Conservation (phyloP, 2,797 vertebrate genomes). For the Manis pentadactyla region DNA sequence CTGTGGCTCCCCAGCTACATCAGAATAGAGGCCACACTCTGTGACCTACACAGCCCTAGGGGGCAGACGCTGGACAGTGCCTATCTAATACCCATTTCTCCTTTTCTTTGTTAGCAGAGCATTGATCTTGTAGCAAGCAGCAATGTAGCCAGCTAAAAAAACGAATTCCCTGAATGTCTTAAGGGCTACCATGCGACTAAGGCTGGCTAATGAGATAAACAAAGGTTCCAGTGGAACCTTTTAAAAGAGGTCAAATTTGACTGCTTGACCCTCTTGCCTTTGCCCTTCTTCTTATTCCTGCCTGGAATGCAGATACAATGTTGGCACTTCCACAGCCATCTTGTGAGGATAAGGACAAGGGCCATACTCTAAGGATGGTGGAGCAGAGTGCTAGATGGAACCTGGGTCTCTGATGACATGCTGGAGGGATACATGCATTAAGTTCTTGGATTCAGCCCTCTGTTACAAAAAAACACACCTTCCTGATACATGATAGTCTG, state of each 20-base stretch:
- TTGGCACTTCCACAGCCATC: not conserved
- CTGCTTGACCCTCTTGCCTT: not conserved
- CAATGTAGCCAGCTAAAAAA: not conserved
- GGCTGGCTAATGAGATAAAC: not conserved
- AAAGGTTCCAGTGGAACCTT: not conserved
- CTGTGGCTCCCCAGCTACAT: not conserved
- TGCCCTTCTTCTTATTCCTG: not conserved
- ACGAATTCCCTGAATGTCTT: not conserved
- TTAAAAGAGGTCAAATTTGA: not conserved
- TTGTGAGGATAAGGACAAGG: not conserved
- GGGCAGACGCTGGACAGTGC: not conserved
- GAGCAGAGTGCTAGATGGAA: not conserved
- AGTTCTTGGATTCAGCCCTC: not conserved
- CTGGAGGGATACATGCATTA: not conserved
- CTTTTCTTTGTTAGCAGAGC: not conserved
- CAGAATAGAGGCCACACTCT: not conserved
- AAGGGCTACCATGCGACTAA: not conserved
- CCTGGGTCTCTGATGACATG: not conserved
- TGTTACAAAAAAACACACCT: not conserved
- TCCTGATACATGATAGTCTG: not conserved
- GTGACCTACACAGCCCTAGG: not conserved
- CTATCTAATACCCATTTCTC: not conserved
- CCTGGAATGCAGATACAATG: not conserved
- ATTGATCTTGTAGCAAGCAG: not conserved
- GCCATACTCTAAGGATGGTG: not conserved